Conservation (phyloP, 2,113 vertebrate species). For the Eublepharis macularius region DNA sequence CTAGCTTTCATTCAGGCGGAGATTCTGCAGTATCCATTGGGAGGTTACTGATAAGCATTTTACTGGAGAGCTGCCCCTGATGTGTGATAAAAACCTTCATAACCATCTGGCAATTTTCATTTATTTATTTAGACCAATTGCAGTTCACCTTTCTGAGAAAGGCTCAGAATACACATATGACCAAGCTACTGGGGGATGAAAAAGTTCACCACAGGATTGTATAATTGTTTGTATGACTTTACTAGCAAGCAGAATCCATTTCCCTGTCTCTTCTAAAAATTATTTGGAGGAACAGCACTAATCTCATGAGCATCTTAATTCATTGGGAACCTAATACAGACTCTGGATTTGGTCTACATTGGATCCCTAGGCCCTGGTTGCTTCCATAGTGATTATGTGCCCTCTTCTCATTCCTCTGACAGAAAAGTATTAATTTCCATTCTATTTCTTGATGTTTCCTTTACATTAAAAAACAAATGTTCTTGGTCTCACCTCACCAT, state of each 20-base stretch:
- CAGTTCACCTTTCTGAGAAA: too few relatives aligned
- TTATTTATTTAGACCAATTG: too few relatives aligned
- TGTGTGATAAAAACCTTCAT: neutral
- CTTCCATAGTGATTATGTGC: neutral
- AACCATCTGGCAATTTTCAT: too few relatives aligned
- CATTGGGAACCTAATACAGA: neutral
- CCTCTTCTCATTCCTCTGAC: neutral
- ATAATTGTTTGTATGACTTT: neutral
- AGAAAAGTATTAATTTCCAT: neutral
- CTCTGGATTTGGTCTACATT: neutral
- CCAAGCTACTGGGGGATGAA: neutral
- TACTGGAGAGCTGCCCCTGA: neutral
- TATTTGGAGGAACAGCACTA: neutral
- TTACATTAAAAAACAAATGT: neutral
- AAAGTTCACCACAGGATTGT: neutral
- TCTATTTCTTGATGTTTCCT: neutral
- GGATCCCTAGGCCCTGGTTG: neutral
- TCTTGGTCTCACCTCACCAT: neutral
- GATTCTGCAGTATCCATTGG: neutral
- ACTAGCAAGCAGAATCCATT: neutral
- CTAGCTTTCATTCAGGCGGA: neutral
- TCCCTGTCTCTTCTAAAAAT: neutral
- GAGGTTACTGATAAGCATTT: neutral
- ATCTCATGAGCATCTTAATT: neutral
- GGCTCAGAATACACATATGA: neutral